phyloP scores from a whole-genome alignment of 2,113 vertebrate species.

The Myocastor coypus region DNA sequence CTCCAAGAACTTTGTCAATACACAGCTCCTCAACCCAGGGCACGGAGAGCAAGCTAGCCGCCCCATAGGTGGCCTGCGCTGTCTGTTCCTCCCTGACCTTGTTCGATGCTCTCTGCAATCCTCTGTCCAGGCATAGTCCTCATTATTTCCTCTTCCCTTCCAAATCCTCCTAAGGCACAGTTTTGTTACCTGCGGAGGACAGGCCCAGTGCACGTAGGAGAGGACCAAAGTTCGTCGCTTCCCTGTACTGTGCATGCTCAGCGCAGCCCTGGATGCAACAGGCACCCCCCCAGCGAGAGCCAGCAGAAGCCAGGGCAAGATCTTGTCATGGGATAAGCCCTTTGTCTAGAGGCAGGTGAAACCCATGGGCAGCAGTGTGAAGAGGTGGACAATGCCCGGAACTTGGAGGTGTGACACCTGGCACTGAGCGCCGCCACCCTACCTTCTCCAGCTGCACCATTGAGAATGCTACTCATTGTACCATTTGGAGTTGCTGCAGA shows the following conservation, averaged over 20 bases:
- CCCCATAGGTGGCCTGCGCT: background rate
- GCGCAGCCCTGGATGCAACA: background rate
- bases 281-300: background rate
- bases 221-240: background rate
- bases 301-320: constrained; percentile 2
- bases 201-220: background rate
- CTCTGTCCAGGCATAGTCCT: background rate
- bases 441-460: background rate
- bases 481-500: background rate
- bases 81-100: background rate
- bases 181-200: background rate
- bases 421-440: too few relatives aligned
- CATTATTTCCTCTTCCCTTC: background rate
- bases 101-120: background rate
- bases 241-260: background rate
- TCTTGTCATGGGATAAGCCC: background rate
- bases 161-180: background rate
- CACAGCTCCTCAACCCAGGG: background rate
- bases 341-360: background rate
- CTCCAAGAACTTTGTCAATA: background rate
- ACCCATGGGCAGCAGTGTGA: background rate
- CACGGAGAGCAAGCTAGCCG: background rate
- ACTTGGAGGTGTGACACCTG: background rate
- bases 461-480: background rate
- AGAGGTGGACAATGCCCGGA: background rate